phyloP scores from a whole-genome alignment of 2,888 invertebrate genomes.

The Acleris cristana region DNA sequence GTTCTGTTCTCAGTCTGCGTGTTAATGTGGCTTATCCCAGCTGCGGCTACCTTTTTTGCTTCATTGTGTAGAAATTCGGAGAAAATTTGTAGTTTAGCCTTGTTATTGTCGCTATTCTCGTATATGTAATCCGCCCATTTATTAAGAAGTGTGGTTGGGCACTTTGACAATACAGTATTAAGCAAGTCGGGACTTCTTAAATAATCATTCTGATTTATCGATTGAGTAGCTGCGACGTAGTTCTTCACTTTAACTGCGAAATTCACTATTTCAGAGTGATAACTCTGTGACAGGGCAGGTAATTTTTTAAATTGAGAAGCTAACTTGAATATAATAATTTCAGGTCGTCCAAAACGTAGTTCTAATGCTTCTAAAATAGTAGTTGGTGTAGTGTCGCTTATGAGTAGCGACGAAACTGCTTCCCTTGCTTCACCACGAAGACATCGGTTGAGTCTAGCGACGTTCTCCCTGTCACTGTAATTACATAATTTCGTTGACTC shows the following conservation, averaged over 20 bases:
- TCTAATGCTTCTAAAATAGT: slow-evolving; percentile 3
- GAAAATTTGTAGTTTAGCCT: slow-evolving; percentile 2
- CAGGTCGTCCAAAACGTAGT: slow-evolving; percentile 11
- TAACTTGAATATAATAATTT: background rate
- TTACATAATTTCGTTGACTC: background rate
- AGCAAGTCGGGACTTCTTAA: slow-evolving; percentile 15
- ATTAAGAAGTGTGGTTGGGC: background rate
- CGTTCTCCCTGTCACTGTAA: background rate
- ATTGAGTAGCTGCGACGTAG: slow-evolving; percentile 5
- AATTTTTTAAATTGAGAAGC: slow-evolving; percentile 3
- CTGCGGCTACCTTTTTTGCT: slow-evolving; percentile 10
- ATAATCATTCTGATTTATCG: slow-evolving; percentile 6
- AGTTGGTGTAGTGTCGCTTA: background rate
- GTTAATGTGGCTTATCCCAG: slow-evolving; percentile 6
- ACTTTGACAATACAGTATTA: no score
- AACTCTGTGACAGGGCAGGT: background rate
- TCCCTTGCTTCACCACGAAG: background rate
- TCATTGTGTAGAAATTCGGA: slow-evolving; percentile 9
- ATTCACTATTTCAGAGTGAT: slow-evolving; percentile 2
- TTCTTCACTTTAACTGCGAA: background rate
- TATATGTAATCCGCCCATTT: slow-evolving; percentile 13
- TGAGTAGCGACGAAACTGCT: background rate
- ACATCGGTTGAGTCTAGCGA: background rate
- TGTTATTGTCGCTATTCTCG: slow-evolving; percentile 1
- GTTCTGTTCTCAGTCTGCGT: background rate